Evolutionary conservation across 2,888 invertebrate species (phyloP), one percentile per base, ranked within the genome.

Genomic region (Tachina fera): DNA sequence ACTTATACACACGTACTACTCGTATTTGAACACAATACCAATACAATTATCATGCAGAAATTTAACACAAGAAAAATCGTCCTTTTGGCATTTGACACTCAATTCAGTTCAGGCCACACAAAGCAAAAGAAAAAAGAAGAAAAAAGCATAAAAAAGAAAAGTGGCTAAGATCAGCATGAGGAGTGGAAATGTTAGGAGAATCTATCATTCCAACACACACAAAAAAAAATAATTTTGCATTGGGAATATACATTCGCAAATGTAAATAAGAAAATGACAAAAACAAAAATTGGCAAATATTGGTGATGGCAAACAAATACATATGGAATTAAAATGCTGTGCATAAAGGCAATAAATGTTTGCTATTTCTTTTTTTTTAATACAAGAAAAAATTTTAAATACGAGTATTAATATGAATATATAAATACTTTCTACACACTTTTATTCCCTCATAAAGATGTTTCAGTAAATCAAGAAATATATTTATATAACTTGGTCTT

Each of bases 41-140:
- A 71, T 65, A 76, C 75, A 86, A 76, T 86, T 83, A 72, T 53
- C 70, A 51, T 72, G 70, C 70, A 47, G 51, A 71, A 78, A 75
- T 65, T 71, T 76, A 79, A 76, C 79, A 79, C 78, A 83, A 71
- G 77, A 77, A 82, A 78, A 78, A 78, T 60, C 61, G 65, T 82
- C 83, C 78, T 71, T 86, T 86, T 82, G 85, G 60, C 82, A 86
- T 86, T 86, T 83, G 85, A 83, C 82, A 86, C 82, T 60, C 78
- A 79, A 75, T 79, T 39, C 67, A 60, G 76, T 58, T 71, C 58
- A 71, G 51, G 53, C 19, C 58, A 58, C 41, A 68, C 11, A 61
- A 9, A 31, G 6, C 31, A 31, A 31, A 31, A 31, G 6, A 72
- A 70, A 16, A 31, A 56, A 31, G 16, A 31, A 31, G 6, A 31